Percentiles rank a stretch among this genome's conserved stretches.
These are phyloP conservation scores for Garra rufa DNA, from an alignment of 2,113 vertebrate species.

Conservation along the genomic window DNA sequence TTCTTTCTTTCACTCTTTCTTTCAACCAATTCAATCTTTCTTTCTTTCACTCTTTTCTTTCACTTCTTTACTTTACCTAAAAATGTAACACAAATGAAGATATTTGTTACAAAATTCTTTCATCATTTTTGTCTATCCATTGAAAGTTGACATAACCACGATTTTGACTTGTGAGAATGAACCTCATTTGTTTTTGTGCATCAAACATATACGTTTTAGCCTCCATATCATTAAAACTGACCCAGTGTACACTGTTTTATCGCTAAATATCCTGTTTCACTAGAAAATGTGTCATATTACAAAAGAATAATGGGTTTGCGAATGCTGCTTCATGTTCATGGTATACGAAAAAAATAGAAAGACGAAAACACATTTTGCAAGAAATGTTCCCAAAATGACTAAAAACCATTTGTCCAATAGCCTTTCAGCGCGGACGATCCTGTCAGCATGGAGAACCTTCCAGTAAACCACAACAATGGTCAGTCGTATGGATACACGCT, in stretches of 20 bases:
- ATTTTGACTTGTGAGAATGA: neutral
- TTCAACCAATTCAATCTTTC: no score
- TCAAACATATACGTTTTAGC: neutral
- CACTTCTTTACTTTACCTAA: neutral
- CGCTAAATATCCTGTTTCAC: neutral
- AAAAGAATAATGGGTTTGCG: neutral
- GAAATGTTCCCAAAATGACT: neutral
- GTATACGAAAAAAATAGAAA: no score
- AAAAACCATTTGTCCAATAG: conserved; percentile 65
- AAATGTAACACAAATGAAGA: neutral
- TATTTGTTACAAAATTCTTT: no score
- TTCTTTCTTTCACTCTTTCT: no score
- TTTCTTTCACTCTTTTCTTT: no score
- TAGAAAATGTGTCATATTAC: neutral
- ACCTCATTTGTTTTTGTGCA: neutral
- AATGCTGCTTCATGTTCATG: neutral
- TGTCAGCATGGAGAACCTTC: conserved; percentile 90
- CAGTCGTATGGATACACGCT: conserved; percentile 89
- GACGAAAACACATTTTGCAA: no score
- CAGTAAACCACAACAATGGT: conserved; percentile 80
- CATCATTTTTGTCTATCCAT: no score
- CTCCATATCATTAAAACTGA: neutral
- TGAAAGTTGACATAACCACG: no score
- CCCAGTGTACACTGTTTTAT: neutral
- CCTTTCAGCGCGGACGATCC: conserved; percentile 79